Conservation (phyloP, 2,797 vertebrate species). For the Rousettus madagascariensis region DNA sequence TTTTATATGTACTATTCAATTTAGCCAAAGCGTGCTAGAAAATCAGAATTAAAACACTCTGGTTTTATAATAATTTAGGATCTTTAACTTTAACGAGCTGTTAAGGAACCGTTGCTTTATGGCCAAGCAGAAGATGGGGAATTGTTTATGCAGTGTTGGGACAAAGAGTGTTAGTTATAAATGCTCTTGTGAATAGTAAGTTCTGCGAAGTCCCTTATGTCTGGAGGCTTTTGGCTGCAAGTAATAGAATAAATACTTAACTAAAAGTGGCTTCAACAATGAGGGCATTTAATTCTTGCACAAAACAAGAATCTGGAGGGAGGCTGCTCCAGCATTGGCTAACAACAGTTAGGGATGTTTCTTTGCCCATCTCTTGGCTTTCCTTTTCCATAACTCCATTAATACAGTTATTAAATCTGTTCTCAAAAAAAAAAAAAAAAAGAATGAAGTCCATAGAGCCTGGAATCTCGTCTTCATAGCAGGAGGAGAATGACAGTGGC, state of each 20-base stretch:
- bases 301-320: neutral
- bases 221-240: neutral
- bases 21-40: neutral
- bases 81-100: constrained; percentile 11
- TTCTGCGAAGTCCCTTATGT: neutral
- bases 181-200: neutral
- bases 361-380: neutral
- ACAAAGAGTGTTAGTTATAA: neutral
- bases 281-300: neutral
- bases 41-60: constrained; percentile 11
- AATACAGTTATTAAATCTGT: neutral
- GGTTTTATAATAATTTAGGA: neutral
- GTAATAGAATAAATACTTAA: neutral
- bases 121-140: neutral
- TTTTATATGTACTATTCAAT: constrained; percentile 1
- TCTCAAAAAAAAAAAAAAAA: constrained; percentile 40
- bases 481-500: neutral
- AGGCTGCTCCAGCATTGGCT: neutral
- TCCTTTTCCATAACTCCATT: neutral
- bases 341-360: neutral
- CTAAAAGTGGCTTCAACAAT: neutral
- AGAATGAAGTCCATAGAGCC: neutral
- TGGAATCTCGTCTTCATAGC: neutral
- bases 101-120: neutral
- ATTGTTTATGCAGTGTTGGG: neutral